These are phyloP conservation scores for Allacma fusca DNA, from an alignment of 2,888 invertebrate genomes.

Conservation along the genomic window DNA sequence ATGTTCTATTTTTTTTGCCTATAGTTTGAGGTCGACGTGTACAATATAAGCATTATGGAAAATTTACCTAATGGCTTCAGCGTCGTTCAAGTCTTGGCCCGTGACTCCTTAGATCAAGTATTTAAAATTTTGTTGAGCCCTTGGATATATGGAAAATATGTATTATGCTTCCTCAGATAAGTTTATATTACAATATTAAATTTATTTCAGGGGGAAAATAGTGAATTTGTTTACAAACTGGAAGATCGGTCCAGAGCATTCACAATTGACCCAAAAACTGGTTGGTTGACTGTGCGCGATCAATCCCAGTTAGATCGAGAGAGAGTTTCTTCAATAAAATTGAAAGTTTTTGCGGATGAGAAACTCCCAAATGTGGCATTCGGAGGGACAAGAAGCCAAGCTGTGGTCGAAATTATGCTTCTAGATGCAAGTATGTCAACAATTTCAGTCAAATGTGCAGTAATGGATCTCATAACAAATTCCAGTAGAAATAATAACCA, in stretches of 20 bases:
- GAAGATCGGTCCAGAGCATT: constrained; percentile 80
- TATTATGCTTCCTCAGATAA: too few species aligned
- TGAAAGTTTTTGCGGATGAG: constrained; percentile 82
- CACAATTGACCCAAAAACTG: constrained; percentile 78
- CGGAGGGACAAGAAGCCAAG: constrained; percentile 66
- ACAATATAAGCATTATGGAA: constrained; percentile 91
- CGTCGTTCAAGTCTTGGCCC: constrained; percentile 76
- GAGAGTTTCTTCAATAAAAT: constrained; percentile 74
- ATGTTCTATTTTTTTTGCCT: not conserved
- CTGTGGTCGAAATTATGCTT: constrained; percentile 81
- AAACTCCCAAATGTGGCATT: constrained; percentile 67
- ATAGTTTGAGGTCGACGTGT: constrained; percentile 85
- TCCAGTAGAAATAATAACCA: not conserved
- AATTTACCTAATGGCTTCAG: constrained; percentile 85
- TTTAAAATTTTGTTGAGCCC: not conserved
- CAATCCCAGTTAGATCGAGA: constrained; percentile 82
- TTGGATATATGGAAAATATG: not conserved
- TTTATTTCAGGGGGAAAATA: constrained; percentile 79
- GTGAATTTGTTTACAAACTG: constrained; percentile 81
- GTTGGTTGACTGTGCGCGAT: constrained; percentile 84
- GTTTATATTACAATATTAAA: too few species aligned
- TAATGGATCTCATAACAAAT: not conserved
- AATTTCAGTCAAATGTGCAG: not conserved
- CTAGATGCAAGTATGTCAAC: constrained; percentile 88
- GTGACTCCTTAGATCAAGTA: constrained; percentile 76